Evolutionary conservation across 2,113 vertebrate species (phyloP).

Genomic region (Suricata suricatta): DNA sequence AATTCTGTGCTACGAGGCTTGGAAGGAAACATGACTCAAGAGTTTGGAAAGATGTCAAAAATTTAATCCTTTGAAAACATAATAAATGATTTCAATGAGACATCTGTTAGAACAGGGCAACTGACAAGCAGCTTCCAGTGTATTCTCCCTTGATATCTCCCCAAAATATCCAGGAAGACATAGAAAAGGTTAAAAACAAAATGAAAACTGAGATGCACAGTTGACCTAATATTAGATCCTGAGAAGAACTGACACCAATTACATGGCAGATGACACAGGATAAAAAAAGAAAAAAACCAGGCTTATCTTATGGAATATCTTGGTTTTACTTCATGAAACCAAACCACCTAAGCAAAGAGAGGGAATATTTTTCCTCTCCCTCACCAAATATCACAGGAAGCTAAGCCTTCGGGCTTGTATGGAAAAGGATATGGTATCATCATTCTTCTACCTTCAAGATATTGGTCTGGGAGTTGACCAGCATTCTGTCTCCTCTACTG

Average conservation of each 20-base stretch:
- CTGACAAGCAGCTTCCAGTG: neutral
- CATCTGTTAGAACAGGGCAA: neutral
- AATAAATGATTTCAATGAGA: slow-evolving; percentile 35
- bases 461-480: neutral
- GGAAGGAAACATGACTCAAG: neutral
- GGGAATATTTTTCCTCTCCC: neutral
- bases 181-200: slow-evolving; percentile 5
- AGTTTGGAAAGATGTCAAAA: slow-evolving; percentile 9
- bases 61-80: slow-evolving; percentile 38
- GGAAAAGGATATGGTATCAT: neutral
- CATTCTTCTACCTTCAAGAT: neutral
- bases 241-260: slow-evolving; percentile 26
- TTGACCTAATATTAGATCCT: neutral
- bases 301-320: neutral
- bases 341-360: neutral
- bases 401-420: neutral
- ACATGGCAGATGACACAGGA: neutral
- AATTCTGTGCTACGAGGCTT: neutral
- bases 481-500: neutral
- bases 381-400: neutral
- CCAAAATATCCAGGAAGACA: neutral
- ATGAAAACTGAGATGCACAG: neutral
- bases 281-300: neutral
- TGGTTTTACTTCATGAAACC: slow-evolving; percentile 22
- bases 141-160: neutral